Evolutionary conservation across 1,140 invertebrate species (phyloP).

Genomic region (Thaumetopoea pityocampa): DNA sequence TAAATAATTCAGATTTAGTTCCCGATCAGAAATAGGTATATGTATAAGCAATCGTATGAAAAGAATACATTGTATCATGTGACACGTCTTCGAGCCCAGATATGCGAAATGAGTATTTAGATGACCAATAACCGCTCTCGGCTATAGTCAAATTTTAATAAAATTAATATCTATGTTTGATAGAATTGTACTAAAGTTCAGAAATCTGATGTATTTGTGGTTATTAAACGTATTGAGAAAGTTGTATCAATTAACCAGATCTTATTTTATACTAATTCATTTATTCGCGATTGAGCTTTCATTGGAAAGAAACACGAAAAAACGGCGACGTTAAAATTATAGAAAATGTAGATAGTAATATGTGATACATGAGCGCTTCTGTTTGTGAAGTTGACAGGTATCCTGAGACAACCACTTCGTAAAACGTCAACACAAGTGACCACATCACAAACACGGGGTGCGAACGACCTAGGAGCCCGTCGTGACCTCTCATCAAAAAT

Average conservation of each 20-base stretch:
- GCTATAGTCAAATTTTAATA: background rate
- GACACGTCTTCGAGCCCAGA: too few species aligned
- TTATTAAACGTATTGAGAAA: too few species aligned
- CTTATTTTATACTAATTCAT: too few species aligned
- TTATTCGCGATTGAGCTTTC: too few species aligned
- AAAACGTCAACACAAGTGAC: conserved; percentile 20
- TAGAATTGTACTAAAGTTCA: too few species aligned
- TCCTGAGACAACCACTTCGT: conserved; percentile 30
- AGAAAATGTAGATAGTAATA: conserved; percentile 4
- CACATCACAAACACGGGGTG: conserved; percentile 39
- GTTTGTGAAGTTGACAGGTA: conserved; percentile 27
- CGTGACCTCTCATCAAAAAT: conserved; percentile 43
- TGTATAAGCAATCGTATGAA: too few species aligned
- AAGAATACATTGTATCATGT: too few species aligned
- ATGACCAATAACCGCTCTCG: background rate
- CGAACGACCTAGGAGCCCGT: conserved; percentile 39
- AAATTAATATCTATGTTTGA: background rate
- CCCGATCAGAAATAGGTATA: too few species aligned
- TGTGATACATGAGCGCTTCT: conserved; percentile 13
- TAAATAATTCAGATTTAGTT: too few species aligned
- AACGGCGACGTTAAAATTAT: conserved; percentile 2
- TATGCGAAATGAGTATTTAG: too few species aligned
- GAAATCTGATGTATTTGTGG: too few species aligned
- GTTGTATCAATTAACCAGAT: too few species aligned
- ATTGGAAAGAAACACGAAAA: conserved; percentile 12